A percentile compares a stretch with the other conserved stretches of the same genome.
phyloP scores from a whole-genome alignment of 2,797 vertebrate genomes.

The Brotula barbata region DNA sequence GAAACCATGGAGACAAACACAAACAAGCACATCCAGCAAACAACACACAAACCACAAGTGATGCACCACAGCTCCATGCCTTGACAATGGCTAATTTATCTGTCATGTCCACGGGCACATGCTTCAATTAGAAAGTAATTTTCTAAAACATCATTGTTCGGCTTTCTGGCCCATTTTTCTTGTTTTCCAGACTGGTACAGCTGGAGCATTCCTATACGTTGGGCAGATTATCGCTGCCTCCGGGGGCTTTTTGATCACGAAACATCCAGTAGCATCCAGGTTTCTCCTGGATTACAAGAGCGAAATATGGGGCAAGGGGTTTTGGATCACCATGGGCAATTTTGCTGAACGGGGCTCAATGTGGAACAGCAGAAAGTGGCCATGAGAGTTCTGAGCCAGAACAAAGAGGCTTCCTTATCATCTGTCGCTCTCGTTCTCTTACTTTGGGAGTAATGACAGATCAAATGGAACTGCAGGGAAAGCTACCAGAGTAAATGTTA shows the following conservation, averaged over 20 bases:
- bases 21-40: slow-evolving; percentile 54
- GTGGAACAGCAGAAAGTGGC: slow-evolving; percentile 58
- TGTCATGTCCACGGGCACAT: slow-evolving; percentile 70
- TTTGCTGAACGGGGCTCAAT: slow-evolving; percentile 61
- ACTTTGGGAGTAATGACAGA: slow-evolving; percentile 55
- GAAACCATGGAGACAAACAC: slow-evolving; percentile 21
- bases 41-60: slow-evolving; percentile 48
- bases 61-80: slow-evolving; percentile 61
- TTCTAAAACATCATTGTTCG: slow-evolving; percentile 71
- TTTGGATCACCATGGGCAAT: slow-evolving; percentile 64
- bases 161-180: slow-evolving; percentile 59
- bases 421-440: slow-evolving; percentile 44
- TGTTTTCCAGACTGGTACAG: slow-evolving; percentile 47
- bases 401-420: slow-evolving; percentile 66
- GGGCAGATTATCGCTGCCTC: slow-evolving; percentile 62
- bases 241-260: slow-evolving; percentile 66
- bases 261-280: slow-evolving; percentile 40
- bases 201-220: slow-evolving; percentile 60
- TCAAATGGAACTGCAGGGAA: slow-evolving; percentile 53
- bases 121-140: slow-evolving; percentile 79
- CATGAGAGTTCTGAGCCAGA: slow-evolving; percentile 62
- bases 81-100: slow-evolving; percentile 78
- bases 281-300: slow-evolving; percentile 38
- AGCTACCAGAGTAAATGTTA: slow-evolving; percentile 48
- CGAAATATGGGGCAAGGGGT: slow-evolving; percentile 62